phyloP scores from a whole-genome alignment of 2,797 vertebrate species.

The Notolepis coatsorum region DNA sequence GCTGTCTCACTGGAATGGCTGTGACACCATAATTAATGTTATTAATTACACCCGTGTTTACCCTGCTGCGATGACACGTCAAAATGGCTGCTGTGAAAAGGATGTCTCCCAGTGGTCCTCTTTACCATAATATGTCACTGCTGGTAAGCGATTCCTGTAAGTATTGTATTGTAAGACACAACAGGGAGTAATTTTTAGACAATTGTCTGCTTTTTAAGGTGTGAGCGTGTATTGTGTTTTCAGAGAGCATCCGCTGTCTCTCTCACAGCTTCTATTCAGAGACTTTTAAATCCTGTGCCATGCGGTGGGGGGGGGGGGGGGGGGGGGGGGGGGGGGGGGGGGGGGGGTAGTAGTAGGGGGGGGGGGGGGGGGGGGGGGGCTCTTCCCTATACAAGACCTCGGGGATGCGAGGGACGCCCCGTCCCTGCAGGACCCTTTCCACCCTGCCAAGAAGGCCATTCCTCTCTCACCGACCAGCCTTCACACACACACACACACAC shows the following conservation, averaged over 20 bases:
- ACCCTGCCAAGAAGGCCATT: conserved; percentile 42
- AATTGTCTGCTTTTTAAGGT: not conserved
- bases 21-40: too few relatives aligned
- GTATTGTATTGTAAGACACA: not conserved
- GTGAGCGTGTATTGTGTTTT: not conserved
- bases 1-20: too few relatives aligned
- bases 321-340: not conserved
- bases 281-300: conserved; percentile 19
- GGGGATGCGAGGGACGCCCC: conserved; percentile 12
- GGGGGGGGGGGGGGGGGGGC: too few relatives aligned
- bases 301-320: not conserved
- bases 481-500: too few relatives aligned
- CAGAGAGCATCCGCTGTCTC: conserved; percentile 9
- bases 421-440: conserved; percentile 57
- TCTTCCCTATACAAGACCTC: conserved; percentile 42
- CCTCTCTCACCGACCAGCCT: conserved; percentile 12
- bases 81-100: too few relatives aligned
- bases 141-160: not conserved
- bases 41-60: too few relatives aligned
- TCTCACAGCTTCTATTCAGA: conserved; percentile 24
- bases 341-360: too few relatives aligned
- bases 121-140: too few relatives aligned
- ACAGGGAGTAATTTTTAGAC: not conserved
- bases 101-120: too few relatives aligned
- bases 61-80: too few relatives aligned